phyloP scores from a whole-genome alignment of 2,888 invertebrate genomes.

The Aromia moschata region DNA sequence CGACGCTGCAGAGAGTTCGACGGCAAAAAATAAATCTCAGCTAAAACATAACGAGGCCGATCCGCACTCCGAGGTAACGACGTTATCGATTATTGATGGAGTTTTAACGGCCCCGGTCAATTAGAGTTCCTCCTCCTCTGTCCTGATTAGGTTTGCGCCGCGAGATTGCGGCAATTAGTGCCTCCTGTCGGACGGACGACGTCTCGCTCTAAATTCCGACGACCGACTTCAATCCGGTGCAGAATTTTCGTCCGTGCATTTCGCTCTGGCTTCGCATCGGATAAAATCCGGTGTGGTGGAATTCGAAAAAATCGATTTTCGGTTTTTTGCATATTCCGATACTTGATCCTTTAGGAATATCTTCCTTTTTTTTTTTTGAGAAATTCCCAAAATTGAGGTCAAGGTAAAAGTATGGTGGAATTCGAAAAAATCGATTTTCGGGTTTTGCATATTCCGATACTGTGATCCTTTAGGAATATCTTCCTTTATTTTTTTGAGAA shows the following conservation, averaged over 20 bases:
- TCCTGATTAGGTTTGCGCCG: constrained; percentile 38
- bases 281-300: constrained; percentile 17
- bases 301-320: too few species aligned
- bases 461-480: too few species aligned
- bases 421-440: too few species aligned
- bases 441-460: too few species aligned
- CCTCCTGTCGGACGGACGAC: constrained; percentile 39
- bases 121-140: constrained; percentile 36
- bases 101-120: constrained; percentile 41
- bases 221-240: constrained; percentile 28
- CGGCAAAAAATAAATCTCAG: constrained; percentile 11
- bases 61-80: constrained; percentile 11
- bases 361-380: too few species aligned
- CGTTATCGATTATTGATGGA: constrained; percentile 39
- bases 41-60: constrained; percentile 8
- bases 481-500: too few species aligned
- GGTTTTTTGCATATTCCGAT: too few species aligned
- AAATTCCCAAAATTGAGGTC: too few species aligned
- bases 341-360: too few species aligned
- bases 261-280: constrained; percentile 20
- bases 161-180: constrained; percentile 44
- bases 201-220: constrained; percentile 34
- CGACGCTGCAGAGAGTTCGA: neutral
- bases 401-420: too few species aligned
- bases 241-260: constrained; percentile 34